A percentile compares a stretch with the other conserved stretches of the same genome.
Conservation (phyloP, 2,113 vertebrate species). For the Ceyx cyanopectus region DNA sequence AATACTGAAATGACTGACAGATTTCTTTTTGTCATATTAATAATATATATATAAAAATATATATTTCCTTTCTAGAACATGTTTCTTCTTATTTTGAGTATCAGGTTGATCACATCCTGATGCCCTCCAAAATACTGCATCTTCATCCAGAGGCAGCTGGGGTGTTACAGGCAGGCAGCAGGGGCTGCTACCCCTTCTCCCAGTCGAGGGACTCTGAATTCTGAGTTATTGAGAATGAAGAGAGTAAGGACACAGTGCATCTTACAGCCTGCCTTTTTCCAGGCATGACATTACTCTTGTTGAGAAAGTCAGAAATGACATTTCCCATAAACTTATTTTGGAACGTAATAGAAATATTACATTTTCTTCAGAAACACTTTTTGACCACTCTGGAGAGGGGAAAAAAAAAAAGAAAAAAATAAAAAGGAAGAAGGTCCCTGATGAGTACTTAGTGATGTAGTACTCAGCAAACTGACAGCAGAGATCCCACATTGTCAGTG, state of each 20-base stretch:
- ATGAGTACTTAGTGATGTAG: not conserved
- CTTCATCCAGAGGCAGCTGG: not conserved
- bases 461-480: not conserved
- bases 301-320: not conserved
- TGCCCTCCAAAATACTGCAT: not conserved
- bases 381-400: not conserved
- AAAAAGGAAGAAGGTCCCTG: not conserved
- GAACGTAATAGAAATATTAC: not conserved
- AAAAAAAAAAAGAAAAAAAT: too few species aligned
- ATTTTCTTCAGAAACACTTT: not conserved
- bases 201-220: not conserved
- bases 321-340: not conserved
- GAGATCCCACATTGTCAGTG: not conserved
- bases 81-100: not conserved
- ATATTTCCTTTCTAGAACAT: not conserved
- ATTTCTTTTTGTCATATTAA: not conserved
- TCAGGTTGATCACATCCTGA: not conserved
- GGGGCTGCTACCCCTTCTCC: not conserved
- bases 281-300: not conserved
- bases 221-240: not conserved
- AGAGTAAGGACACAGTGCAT: not conserved
- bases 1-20: rapidly evolving
- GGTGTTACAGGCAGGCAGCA: rapidly evolving
- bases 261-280: not conserved
- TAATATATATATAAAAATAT: not conserved